A percentile compares a stretch with the other conserved stretches of the same genome.
phyloP scores from a whole-genome alignment of 2,113 vertebrate species.

The Rousettus leschenaultii region DNA sequence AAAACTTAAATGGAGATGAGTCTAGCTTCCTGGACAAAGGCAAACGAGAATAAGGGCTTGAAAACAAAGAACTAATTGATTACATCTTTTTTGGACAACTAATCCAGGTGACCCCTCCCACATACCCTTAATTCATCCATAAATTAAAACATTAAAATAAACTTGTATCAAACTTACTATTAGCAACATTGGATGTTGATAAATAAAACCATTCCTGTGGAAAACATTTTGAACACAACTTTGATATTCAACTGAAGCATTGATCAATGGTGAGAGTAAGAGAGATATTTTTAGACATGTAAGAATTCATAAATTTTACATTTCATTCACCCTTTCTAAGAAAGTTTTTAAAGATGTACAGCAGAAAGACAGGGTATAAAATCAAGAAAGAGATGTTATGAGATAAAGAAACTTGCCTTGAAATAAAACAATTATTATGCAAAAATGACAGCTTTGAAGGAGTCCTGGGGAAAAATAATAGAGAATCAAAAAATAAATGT shows the following conservation, averaged over 20 bases:
- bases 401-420: not conserved
- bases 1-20: not conserved
- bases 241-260: not conserved
- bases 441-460: not conserved
- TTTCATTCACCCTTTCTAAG: not conserved
- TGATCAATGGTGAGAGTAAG: not conserved
- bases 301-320: not conserved
- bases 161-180: not conserved
- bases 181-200: not conserved
- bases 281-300: not conserved
- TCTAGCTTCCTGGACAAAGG: not conserved
- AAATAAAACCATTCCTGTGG: not conserved
- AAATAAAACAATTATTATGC: not conserved
- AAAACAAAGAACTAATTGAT: not conserved
- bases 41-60: not conserved
- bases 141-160: not conserved
- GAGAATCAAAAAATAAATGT: too few species aligned
- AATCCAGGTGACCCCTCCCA: fast-evolving
- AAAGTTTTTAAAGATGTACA: not conserved
- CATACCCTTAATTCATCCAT: not conserved
- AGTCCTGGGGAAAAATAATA: not conserved
- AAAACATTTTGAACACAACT: not conserved
- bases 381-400: not conserved
- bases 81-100: not conserved
- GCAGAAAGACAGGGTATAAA: not conserved